Base-by-base conservation (phyloP, 2,113 vertebrate species). In the Dicerorhinus sumatrensis region DNA sequence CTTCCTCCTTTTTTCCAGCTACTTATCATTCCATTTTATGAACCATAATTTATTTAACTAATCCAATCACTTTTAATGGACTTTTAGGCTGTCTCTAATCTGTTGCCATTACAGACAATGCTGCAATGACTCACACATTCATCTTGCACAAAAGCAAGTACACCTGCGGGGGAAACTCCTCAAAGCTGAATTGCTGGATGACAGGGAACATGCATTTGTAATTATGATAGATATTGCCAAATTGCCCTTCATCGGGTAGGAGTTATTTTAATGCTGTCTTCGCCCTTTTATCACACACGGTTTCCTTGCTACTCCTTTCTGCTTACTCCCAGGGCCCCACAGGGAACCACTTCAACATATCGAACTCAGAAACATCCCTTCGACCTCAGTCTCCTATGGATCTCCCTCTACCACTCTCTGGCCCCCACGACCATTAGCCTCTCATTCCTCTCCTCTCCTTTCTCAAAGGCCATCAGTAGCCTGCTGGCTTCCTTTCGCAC, bases 11-110 rank as follows among this genome's bases (percentile, higher is more conserved):
- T 96, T 76, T 92, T 8, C 58, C 20, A 84, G 51, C 67, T 48
- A 76, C n/a, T 13, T n/a, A 89, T 60, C 36, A 56, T 85, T 93
- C 54, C 39, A 70, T 60, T 91, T 91, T 80, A 75, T 72, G 82
- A 93, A 39, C 31, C 54, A 62, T 36, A 42, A 86, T 54, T 85
- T 31, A 72, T 54, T 42, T 60, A 93, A 75, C 33, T 48, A 79
- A 46, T 67, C 67, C 75, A 94, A 73, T 87, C 31, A 72, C 79
- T 67, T 27, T 10, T 56, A 58, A 81, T 54, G 33, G 48, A 39
- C 58, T 46, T 89, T 82, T 42, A 46, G 63, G 27, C 48, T 72
- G n/a, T 83, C 96, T 86, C 77, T 36, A 25, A 48, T 69, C 33
- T 23, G 5, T 33, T 62, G 29, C 58, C 10, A 7, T 89, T 77